Evolutionary conservation across 2,888 invertebrate species (phyloP).

Genomic region (Drosophila paramelanica): DNA sequence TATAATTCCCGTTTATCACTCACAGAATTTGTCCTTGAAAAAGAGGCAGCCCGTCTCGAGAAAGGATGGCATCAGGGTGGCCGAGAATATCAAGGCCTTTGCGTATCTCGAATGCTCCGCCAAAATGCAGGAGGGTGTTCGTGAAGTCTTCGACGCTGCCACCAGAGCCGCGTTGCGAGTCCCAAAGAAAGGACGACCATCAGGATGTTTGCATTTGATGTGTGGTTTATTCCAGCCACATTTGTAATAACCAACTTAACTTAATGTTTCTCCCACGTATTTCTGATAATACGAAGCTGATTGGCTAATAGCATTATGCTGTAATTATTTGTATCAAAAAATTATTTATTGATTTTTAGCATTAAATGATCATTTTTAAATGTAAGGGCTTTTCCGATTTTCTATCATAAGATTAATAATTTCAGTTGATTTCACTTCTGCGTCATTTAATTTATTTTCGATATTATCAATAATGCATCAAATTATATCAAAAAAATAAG

Average conservation of each 20-base stretch:
- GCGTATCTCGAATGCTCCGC: slow-evolving; percentile 99
- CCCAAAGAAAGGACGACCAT: slow-evolving; percentile 94
- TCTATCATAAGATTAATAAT: neutral
- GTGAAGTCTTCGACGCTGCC: slow-evolving; percentile 99
- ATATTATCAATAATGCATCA: slow-evolving; percentile 16
- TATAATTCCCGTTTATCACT: neutral
- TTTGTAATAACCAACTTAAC: neutral
- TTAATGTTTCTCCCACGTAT: too few species aligned
- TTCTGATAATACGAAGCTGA: neutral
- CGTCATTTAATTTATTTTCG: neutral
- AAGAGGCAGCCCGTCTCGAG: slow-evolving; percentile 98
- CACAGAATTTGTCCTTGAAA: slow-evolving; percentile 94
- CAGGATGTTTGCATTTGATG: slow-evolving; percentile 91
- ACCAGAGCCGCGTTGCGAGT: slow-evolving; percentile 94
- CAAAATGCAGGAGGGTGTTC: slow-evolving; percentile 99
- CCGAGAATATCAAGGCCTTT: slow-evolving; percentile 98
- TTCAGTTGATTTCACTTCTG: neutral
- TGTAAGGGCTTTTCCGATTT: too few species aligned
- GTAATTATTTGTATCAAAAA: too few species aligned
- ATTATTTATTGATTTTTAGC: too few species aligned
- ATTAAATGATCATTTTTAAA: too few species aligned
- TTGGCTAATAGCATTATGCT: too few species aligned
- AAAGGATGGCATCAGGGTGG: slow-evolving; percentile 98
- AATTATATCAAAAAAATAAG: slow-evolving; percentile 9
- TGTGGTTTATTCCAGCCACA: slow-evolving; percentile 3